Evolutionary conservation across 2,113 vertebrate genomes (phyloP), one percentile per base, ranked within the genome.

Genomic region (Misgurnus mizolepis): DNA sequence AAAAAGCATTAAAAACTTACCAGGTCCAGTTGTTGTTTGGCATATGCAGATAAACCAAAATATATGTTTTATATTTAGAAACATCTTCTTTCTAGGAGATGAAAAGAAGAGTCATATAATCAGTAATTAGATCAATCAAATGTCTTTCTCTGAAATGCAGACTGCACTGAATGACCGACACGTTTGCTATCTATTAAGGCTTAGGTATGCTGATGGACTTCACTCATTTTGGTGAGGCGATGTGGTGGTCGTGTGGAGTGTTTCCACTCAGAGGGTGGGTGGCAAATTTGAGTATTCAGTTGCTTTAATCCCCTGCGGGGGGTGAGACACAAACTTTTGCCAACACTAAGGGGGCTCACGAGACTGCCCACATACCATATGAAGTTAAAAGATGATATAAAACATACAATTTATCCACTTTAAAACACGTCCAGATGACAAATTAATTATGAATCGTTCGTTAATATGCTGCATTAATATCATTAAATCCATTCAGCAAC

Each of bases 31-130:
- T 27, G 90, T 91, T 89, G 93, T 87, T 86, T 91, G 90, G 81
- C 93, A 91, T 0, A 94, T 88, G 78, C 89, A 96, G 81, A 84
- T 95, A 78, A 99, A 91, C 95, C 96, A 97, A 87, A 98, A 91
- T 90, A 98, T 90, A 81, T 91, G 93, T 87, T 94, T 96, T 90
- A 97, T 92, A 88, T 93, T 94, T 89, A 93, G 89, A 88, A 94
- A 86, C 98, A 98, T 99, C 94, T 96, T 96, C 91, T 87, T 87
- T 92, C 94, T 88, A 70, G 7, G 60, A 50, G 83, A 82, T 79
- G 78, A 76, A 88, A 89, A 88, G 17, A 70, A 87, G 89, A 76
- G 70, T 58, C 9, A 78, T 9, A 67, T 60, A 18, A 55, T 71
- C 43, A 62, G 10, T 66, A 56, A 66, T 45, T 11, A 15, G 56